Base-by-base conservation (phyloP, 1,140 invertebrate species). In the Lepidurus arcticus region DNA sequence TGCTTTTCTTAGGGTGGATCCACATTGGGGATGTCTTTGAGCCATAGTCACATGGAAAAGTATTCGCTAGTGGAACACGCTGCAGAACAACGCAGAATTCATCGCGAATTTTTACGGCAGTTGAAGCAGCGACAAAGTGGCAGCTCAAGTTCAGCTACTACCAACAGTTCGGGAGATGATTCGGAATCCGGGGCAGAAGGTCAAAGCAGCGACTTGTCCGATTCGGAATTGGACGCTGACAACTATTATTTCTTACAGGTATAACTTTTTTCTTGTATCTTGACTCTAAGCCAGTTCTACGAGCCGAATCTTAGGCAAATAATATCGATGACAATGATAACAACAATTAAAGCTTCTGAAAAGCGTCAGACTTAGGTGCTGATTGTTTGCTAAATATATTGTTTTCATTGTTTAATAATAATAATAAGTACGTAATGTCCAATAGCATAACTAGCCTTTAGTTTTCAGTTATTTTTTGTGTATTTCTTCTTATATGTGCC, bases 21-120 rank as follows among this genome's bases (percentile, higher is more conserved):
- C 47, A 98, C 96, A 10, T 87, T 98, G 76, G 97, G 96, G n/a
- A 98, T 98, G 97, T 92, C 91, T 76, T 90, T 91, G 79, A 89
- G 90, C 78, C 97, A 98, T 83, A 90, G 90, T 8, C 90, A 93
- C 83, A 88, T 90, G 73, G 89, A 92, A 82, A 89, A 91, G 76
- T 93, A 93, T 84, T 89, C 93, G 10, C 83, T 97, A 78, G 84
- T 89, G 7, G 92, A 97, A 84, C 95, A 98, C 85, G 92, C 93
- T 0, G 87, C 92, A 10, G 94, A 97, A 85, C 92, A 96, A 85
- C 89, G 94, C 76, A 86, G 93, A 80, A 86, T 94, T 9, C 95
- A 97, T 85, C 89, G 93, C 75, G 79, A 78, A 77, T 78, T 74
- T 74, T 79, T 74, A 24, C 75, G 77, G 21, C 76, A 44, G 75